These are phyloP conservation scores for Drosophila sp. DNA, from an alignment of 1,140 invertebrate genomes.

Conservation along the genomic window DNA sequence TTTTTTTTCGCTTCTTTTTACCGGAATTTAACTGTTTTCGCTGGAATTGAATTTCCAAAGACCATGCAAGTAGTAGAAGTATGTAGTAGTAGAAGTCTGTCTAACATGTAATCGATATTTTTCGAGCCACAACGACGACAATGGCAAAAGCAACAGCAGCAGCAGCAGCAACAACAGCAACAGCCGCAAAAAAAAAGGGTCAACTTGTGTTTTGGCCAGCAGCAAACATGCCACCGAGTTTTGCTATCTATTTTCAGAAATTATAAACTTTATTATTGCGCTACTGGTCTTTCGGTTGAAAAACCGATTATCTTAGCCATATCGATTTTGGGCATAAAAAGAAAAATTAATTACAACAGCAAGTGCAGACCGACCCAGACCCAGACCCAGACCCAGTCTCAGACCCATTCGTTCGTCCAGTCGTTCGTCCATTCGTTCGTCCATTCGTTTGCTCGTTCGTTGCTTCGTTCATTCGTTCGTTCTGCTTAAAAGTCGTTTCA, in stretches of 20 bases:
- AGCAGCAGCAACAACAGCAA: slow-evolving; percentile 13
- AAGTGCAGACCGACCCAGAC: slow-evolving; percentile 4
- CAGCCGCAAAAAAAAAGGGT: slow-evolving; percentile 53
- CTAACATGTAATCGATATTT: slow-evolving; percentile 81
- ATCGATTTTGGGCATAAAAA: slow-evolving; percentile 44
- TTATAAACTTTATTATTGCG: slow-evolving; percentile 67
- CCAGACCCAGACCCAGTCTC: slow-evolving; percentile 4
- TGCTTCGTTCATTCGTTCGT: slow-evolving; percentile 15
- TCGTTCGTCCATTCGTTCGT: not conserved
- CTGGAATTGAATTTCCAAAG: slow-evolving; percentile 78
- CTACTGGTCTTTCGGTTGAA: slow-evolving; percentile 63
- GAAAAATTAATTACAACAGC: slow-evolving; percentile 29
- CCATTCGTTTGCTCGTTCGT: slow-evolving; percentile 14
- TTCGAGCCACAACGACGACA: slow-evolving; percentile 72
- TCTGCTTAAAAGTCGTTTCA: slow-evolving; percentile 59
- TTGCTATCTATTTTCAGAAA: slow-evolving; percentile 46
- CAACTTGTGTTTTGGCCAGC: slow-evolving; percentile 53
- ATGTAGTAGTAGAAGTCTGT: slow-evolving; percentile 32
- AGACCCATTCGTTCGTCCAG: slow-evolving; percentile 25
- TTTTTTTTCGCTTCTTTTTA: slow-evolving; percentile 61
- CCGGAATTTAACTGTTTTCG: slow-evolving; percentile 81
- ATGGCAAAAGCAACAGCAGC: slow-evolving; percentile 42
- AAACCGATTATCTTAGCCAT: slow-evolving; percentile 47
- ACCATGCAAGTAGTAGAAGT: slow-evolving; percentile 15
- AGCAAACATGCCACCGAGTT: slow-evolving; percentile 63